Percentiles rank a stretch among this genome's conserved stretches.
These are phyloP conservation scores for Ameiurus melas DNA, from an alignment of 2,113 vertebrate species.

Conservation along the genomic window DNA sequence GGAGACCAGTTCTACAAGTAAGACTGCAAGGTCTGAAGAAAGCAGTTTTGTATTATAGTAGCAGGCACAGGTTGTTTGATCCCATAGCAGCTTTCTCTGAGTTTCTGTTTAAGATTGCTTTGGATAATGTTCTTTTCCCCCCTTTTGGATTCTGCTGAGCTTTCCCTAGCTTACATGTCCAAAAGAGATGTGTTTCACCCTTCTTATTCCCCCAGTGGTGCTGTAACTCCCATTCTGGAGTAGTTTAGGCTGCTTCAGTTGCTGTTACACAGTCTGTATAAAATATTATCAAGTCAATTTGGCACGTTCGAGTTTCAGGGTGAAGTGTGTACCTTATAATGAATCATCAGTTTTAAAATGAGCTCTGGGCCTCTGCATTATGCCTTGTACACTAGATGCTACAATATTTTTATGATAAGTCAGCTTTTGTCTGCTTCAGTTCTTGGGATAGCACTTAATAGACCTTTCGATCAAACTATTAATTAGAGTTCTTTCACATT, in stretches of 20 bases:
- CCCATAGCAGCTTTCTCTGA: background rate
- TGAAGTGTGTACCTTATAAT: background rate
- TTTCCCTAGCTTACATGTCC: background rate
- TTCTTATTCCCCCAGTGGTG: background rate
- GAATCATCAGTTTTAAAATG: background rate
- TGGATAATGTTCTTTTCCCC: background rate
- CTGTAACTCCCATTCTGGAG: background rate
- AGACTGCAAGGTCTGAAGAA: background rate
- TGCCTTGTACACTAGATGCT: background rate
- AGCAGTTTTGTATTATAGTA: background rate
- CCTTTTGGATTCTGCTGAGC: background rate
- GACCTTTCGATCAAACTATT: conserved; percentile 7
- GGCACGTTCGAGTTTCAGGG: background rate
- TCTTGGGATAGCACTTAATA: conserved; percentile 7
- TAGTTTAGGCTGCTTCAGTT: background rate
- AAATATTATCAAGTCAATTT: background rate
- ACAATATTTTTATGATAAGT: background rate
- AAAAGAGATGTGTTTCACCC: background rate
- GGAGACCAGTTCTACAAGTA: background rate
- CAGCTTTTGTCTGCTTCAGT: background rate
- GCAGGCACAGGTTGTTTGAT: background rate
- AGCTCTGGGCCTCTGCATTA: background rate
- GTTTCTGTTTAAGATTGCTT: background rate
- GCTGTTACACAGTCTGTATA: background rate
- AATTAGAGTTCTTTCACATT: background rate